Percentiles rank a stretch among this genome's conserved stretches.
phyloP scores from a whole-genome alignment of 2,797 vertebrate species.

The Astyanax mexicanus region DNA sequence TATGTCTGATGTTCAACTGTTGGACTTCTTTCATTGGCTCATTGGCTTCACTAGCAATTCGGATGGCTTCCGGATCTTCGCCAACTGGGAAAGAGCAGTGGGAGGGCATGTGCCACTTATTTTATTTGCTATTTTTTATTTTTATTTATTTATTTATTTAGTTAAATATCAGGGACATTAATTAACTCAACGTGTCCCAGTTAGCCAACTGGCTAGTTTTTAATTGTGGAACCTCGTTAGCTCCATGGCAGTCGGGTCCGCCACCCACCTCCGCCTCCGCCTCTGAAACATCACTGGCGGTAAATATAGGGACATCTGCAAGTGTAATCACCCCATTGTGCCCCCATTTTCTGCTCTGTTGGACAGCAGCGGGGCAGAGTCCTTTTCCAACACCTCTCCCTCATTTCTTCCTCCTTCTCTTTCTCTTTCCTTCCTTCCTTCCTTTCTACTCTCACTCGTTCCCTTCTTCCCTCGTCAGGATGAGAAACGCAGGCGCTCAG shows the following conservation, averaged over 20 bases:
- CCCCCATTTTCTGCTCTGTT: conserved; percentile 97
- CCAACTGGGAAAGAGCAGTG: too few relatives aligned
- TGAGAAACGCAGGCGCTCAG: conserved; percentile 88
- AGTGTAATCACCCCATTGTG: conserved; percentile 97
- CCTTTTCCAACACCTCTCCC: conserved; percentile 87
- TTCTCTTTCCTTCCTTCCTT: conserved; percentile 54
- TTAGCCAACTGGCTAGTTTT: conserved; percentile 7
- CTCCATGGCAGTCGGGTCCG: conserved; percentile 66
- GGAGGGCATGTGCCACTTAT: neutral
- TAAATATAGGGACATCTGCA: conserved; percentile 96
- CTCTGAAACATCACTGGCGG: conserved; percentile 58
- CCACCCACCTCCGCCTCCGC: too few relatives aligned
- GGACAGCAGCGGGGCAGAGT: conserved; percentile 84
- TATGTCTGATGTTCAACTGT: too few relatives aligned
- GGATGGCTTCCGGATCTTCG: too few relatives aligned
- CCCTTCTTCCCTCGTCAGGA: conserved; percentile 65
- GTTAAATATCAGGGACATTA: neutral
- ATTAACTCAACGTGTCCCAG: neutral
- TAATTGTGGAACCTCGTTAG: conserved; percentile 60
- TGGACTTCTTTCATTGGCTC: too few relatives aligned
- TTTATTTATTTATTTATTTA: neutral
- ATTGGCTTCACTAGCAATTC: too few relatives aligned
- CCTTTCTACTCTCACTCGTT: conserved; percentile 56
- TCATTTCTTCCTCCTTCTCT: conserved; percentile 76
- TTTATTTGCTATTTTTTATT: neutral